Evolutionary conservation across 1,140 invertebrate genomes (phyloP).

Genomic region (Nasonia vitripennis): DNA sequence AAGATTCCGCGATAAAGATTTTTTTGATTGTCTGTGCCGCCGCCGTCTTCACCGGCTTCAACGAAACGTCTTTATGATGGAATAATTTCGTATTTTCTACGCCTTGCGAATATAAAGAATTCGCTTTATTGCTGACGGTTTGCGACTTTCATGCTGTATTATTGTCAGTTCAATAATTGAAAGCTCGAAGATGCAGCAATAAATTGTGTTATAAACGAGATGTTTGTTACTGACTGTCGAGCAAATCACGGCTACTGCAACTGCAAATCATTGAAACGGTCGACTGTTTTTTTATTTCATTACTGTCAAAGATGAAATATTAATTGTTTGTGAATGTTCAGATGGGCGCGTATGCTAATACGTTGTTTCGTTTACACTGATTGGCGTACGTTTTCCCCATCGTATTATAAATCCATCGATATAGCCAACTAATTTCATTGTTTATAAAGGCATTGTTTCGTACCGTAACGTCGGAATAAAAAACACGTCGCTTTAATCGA

Average conservation of each 20-base stretch:
- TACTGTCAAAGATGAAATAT: neutral
- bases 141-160: neutral
- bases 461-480: neutral
- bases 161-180: neutral
- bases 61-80: neutral
- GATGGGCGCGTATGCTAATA: no score
- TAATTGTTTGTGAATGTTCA: neutral
- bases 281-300: neutral
- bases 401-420: no score
- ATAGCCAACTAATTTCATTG: no score
- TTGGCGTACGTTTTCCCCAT: no score
- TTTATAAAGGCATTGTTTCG: no score
- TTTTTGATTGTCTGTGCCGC: neutral
- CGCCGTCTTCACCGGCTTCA: no score
- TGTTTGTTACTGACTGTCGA: neutral
- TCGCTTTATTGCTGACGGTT: no score
- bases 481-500: neutral
- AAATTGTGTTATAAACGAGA: neutral
- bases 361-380: no score
- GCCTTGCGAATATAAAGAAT: neutral
- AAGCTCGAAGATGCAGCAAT: neutral
- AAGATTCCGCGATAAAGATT: constrained; percentile 5
- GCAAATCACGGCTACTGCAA: neutral
- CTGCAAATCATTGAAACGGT: neutral
- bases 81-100: neutral